These are phyloP conservation scores for Phylloscopus trochilus DNA, from an alignment of 2,113 vertebrate species.

Conservation along the genomic window DNA sequence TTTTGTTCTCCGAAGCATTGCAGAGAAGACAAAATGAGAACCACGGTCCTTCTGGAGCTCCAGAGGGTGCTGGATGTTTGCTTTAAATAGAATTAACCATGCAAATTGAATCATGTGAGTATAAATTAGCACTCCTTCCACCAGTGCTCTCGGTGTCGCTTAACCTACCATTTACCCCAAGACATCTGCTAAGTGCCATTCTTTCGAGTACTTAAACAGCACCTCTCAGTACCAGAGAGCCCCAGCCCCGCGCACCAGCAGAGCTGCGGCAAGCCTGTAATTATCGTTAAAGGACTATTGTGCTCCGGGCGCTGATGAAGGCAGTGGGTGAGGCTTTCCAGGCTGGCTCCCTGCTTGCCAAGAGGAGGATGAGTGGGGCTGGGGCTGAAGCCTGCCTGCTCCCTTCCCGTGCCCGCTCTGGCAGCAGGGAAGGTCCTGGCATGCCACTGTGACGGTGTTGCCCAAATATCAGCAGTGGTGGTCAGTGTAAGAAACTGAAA, in stretches of 20 bases:
- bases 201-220: slow-evolving; percentile 40
- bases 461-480: neutral
- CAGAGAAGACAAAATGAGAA: neutral
- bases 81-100: slow-evolving; percentile 52
- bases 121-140: neutral
- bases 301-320: slow-evolving; percentile 36
- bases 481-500: neutral
- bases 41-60: neutral
- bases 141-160: neutral
- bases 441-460: accelerated
- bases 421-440: neutral
- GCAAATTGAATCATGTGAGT: neutral
- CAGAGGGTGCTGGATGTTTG: neutral
- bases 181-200: slow-evolving; percentile 42
- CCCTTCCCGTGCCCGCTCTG: neutral
- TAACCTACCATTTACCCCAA: slow-evolving; percentile 44
- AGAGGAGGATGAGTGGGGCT: neutral
- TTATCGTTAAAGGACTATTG: slow-evolving; percentile 69
- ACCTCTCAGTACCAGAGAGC: slow-evolving; percentile 17
- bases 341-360: neutral
- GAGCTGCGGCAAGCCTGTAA: slow-evolving; percentile 57
- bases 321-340: slow-evolving; percentile 7
- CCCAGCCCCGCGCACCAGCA: neutral
- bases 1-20: neutral
- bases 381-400: neutral